These are phyloP conservation scores for Bursaphelenchus okinawaensis DNA, from an alignment of 2,888 invertebrate genomes.

Conservation along the genomic window DNA sequence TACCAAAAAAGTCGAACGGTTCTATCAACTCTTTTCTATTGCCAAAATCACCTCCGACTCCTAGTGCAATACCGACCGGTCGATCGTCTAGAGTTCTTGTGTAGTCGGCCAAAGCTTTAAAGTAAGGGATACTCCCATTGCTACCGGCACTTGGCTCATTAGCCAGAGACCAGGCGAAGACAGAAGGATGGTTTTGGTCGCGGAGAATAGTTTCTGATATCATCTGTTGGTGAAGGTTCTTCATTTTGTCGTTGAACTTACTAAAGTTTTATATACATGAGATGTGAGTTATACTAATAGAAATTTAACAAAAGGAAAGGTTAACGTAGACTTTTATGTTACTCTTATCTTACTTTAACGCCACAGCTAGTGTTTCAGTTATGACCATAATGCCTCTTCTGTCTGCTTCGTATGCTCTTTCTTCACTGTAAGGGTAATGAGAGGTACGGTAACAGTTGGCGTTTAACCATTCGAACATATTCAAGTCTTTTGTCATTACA, in stretches of 20 bases:
- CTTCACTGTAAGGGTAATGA: slow-evolving; percentile 95
- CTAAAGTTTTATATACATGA: slow-evolving; percentile 61
- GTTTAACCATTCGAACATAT: slow-evolving; percentile 81
- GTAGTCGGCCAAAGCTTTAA: slow-evolving; percentile 59
- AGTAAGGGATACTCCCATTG: neutral
- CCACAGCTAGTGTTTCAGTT: slow-evolving; percentile 88
- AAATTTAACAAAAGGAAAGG: neutral
- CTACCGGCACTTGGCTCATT: slow-evolving; percentile 74
- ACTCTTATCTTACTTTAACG: slow-evolving; percentile 58
- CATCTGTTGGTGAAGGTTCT: slow-evolving; percentile 76
- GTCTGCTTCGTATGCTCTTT: slow-evolving; percentile 89
- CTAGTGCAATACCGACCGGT: slow-evolving; percentile 69
- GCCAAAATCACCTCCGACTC: slow-evolving; percentile 67
- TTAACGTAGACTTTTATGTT: neutral
- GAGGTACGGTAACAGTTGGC: slow-evolving; percentile 79
- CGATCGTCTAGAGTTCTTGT: slow-evolving; percentile 75
- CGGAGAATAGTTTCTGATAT: slow-evolving; percentile 78
- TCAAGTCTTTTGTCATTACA: slow-evolving; percentile 81
- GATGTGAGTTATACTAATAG: too few species aligned
- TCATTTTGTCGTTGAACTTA: slow-evolving; percentile 65
- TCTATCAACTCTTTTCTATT: slow-evolving; percentile 62
- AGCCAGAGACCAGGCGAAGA: slow-evolving; percentile 91
- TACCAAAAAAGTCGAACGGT: slow-evolving; percentile 78
- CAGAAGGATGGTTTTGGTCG: slow-evolving; percentile 90
- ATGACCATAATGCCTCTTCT: slow-evolving; percentile 86